A percentile compares a stretch with the other conserved stretches of the same genome.
phyloP scores from a whole-genome alignment of 2,888 invertebrate species.

The Mythimna lalbum region DNA sequence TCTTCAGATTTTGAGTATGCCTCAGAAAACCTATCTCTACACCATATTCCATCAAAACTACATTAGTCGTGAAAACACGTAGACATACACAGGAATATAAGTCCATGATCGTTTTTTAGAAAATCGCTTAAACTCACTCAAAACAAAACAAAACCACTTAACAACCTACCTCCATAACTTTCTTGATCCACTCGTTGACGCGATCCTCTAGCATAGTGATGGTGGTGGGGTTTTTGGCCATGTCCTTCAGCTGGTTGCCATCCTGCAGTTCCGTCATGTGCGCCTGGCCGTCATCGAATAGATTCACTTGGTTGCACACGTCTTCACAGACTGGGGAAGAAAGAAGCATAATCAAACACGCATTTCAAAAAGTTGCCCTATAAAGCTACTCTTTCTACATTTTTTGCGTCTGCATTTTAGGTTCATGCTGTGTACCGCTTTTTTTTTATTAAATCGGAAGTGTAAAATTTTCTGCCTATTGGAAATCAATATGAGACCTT shows the following conservation, averaged over 20 bases:
- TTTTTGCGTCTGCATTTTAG: not conserved
- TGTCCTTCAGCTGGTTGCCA: constrained; percentile 93
- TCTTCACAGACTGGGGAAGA: constrained; percentile 93
- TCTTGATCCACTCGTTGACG: constrained; percentile 95
- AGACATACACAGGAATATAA: not conserved
- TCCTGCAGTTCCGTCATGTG: constrained; percentile 91
- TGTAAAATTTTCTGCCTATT: too few species aligned
- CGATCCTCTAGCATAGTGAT: constrained; percentile 93
- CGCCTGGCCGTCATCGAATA: constrained; percentile 94
- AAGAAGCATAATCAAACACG: not conserved
- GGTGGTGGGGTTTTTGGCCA: constrained; percentile 92
- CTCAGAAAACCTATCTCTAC: not conserved
- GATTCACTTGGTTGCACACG: constrained; percentile 94
- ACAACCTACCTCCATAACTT: constrained; percentile 92
- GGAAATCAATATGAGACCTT: too few species aligned
- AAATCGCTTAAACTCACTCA: not conserved
- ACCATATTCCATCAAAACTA: not conserved
- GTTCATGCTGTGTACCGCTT: too few species aligned
- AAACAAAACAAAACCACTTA: not conserved
- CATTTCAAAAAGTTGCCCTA: not conserved
- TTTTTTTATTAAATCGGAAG: too few species aligned
- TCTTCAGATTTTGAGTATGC: too few species aligned
- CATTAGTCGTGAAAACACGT: not conserved
- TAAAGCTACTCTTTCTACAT: not conserved
- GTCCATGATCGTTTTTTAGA: not conserved